These are phyloP conservation scores for Cryptocephalus moraei DNA, from an alignment of 2,888 invertebrate genomes.

Conservation along the genomic window DNA sequence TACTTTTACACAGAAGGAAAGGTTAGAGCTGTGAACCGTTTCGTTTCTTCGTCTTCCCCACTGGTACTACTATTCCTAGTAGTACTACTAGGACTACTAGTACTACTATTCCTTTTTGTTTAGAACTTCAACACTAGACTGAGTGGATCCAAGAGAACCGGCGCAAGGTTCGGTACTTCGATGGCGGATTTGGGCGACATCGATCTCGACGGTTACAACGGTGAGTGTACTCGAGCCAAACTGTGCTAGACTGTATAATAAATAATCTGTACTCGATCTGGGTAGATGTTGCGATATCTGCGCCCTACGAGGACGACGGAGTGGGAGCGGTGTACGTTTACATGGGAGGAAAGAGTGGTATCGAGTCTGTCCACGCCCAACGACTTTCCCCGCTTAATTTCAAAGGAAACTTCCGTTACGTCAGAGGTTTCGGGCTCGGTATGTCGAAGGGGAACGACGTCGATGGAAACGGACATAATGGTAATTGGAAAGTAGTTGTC, in stretches of 20 bases:
- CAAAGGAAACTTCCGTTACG: conserved; percentile 7
- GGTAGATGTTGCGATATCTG: conserved; percentile 53
- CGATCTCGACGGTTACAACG: conserved; percentile 21
- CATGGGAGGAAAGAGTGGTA: conserved; percentile 42
- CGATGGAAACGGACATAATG: conserved; percentile 51
- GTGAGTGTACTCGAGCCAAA: conserved; percentile 8
- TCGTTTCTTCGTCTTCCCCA: not conserved
- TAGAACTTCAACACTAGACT: conserved; percentile 7
- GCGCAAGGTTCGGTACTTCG: conserved; percentile 22
- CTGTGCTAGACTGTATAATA: not conserved
- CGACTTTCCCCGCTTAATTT: conserved; percentile 41
- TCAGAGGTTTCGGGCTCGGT: conserved; percentile 50
- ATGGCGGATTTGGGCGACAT: conserved; percentile 21
- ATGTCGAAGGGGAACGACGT: conserved; percentile 50
- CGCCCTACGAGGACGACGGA: conserved; percentile 52
- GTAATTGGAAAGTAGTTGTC: conserved; percentile 29
- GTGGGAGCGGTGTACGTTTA: conserved; percentile 55
- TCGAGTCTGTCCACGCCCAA: conserved; percentile 40
- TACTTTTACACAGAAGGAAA: conserved; percentile 41
- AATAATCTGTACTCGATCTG: too few species aligned
- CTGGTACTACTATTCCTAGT: conserved; percentile 4
- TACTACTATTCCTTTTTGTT: too few species aligned
- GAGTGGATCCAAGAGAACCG: conserved; percentile 12
- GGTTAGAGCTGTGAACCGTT: not conserved
- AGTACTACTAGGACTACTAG: too few species aligned